A percentile compares a stretch with the other conserved stretches of the same genome.
These are phyloP conservation scores for Aspidoscelis tigris DNA, from an alignment of 2,113 vertebrate genomes.

Conservation along the genomic window DNA sequence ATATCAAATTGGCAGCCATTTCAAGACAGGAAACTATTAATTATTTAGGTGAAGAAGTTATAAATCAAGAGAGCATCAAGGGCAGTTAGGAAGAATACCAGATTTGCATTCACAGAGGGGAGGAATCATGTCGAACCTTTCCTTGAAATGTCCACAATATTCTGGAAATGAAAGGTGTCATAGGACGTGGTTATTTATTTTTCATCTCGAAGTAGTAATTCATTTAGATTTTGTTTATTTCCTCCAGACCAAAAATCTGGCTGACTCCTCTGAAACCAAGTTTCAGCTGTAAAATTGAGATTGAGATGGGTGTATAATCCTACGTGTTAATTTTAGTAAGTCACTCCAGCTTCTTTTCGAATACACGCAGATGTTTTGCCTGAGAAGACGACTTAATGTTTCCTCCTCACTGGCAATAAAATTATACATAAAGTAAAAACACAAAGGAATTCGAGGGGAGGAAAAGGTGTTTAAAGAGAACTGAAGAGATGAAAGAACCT, in stretches of 20 bases:
- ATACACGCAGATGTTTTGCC: background rate
- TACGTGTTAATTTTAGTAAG: background rate
- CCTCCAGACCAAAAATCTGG: background rate
- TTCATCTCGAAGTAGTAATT: background rate
- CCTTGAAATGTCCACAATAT: background rate
- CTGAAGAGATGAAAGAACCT: no score
- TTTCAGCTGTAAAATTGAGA: background rate
- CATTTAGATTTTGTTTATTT: constrained; percentile 1
- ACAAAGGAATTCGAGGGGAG: background rate
- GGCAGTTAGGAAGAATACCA: constrained; percentile 15
- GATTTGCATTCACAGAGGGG: background rate
- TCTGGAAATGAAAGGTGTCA: background rate
- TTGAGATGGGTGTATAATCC: background rate
- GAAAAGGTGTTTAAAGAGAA: background rate
- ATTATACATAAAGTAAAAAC: background rate
- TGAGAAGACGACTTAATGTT: background rate
- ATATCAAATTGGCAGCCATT: constrained; percentile 17
- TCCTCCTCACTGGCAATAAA: background rate
- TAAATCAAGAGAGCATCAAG: constrained; percentile 37
- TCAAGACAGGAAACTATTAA: constrained; percentile 41
- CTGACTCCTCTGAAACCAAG: background rate
- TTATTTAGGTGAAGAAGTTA: constrained; percentile 44
- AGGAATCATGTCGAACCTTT: constrained; percentile 20
- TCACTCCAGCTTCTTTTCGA: background rate
- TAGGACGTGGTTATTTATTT: constrained; percentile 14